Percentiles rank a stretch among this genome's conserved stretches.
Conservation (phyloP, 2,888 invertebrate genomes). For the Acleris holmiana region DNA sequence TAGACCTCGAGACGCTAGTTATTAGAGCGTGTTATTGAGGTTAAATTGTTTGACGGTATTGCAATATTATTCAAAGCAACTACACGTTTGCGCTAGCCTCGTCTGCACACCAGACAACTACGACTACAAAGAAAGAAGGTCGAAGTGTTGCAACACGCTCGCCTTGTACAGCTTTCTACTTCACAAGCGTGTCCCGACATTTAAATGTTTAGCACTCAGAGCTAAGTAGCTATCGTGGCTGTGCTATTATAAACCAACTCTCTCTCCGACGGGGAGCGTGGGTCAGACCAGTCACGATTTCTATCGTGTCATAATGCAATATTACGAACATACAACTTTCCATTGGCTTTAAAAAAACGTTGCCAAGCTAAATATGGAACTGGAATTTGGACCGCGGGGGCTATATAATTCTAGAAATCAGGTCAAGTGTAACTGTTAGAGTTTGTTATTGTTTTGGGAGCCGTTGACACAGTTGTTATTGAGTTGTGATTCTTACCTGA, state of each 20-base stretch:
- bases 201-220: conserved; percentile 76
- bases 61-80: conserved; percentile 61
- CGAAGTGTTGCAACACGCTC: conserved; percentile 78
- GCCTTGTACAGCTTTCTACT: conserved; percentile 83
- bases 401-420: conserved; percentile 61
- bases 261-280: conserved; percentile 74
- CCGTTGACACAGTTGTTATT: conserved; percentile 4
- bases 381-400: conserved; percentile 51
- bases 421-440: conserved; percentile 76
- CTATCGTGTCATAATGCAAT: conserved; percentile 64
- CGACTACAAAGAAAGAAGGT: conserved; percentile 77
- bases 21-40: conserved; percentile 77
- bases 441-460: conserved; percentile 42
- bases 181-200: conserved; percentile 79
- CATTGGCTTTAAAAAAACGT: conserved; percentile 54
- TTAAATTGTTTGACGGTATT: conserved; percentile 66
- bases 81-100: conserved; percentile 69
- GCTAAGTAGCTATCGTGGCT: conserved; percentile 63
- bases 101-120: conserved; percentile 70
- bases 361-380: conserved; percentile 40
- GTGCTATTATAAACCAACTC: conserved; percentile 64
- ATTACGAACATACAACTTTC: conserved; percentile 63
- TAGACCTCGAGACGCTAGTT: conserved; percentile 63
- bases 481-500: conserved; percentile 86
- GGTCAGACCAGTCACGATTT: conserved; percentile 76